A percentile compares a stretch with the other conserved stretches of the same genome.
Evolutionary conservation across 2,113 vertebrate genomes (phyloP).

Genomic region (Hippoglossus stenolepis): DNA sequence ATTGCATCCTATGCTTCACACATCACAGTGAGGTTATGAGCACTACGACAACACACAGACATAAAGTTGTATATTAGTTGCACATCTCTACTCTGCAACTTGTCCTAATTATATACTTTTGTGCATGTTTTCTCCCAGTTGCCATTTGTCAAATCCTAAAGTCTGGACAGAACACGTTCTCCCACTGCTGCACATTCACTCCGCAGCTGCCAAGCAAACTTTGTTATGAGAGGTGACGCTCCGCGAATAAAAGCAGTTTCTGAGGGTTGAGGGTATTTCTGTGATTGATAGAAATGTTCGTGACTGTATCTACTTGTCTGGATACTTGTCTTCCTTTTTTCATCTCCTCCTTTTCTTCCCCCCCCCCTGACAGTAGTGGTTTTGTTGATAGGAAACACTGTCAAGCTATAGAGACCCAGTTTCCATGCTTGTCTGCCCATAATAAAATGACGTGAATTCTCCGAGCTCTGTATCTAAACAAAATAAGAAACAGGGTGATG

Average conservation of each 20-base stretch:
- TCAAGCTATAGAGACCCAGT: slow-evolving; percentile 50
- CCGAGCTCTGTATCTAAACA: slow-evolving; percentile 42
- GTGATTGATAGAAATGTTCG: slow-evolving; percentile 62
- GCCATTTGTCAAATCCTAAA: too few relatives aligned
- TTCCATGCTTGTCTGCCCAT: slow-evolving; percentile 46
- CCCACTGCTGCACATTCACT: slow-evolving; percentile 1
- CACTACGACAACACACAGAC: too few relatives aligned
- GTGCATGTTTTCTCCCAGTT: too few relatives aligned
- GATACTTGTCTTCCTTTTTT: slow-evolving; percentile 59
- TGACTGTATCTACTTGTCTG: slow-evolving; percentile 58
- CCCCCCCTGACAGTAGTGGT: slow-evolving; percentile 55
- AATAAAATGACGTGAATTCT: slow-evolving; percentile 52
- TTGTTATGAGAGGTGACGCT: slow-evolving; percentile 29
- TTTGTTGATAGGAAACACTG: slow-evolving; percentile 59
- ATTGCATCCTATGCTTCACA: too few relatives aligned
- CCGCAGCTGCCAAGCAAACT: slow-evolving; percentile 49
- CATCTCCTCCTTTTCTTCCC: slow-evolving; percentile 38
- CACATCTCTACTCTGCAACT: too few relatives aligned
- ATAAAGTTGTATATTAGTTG: too few relatives aligned
- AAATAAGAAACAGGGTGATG: slow-evolving; percentile 49
- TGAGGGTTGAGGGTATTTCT: not conserved
- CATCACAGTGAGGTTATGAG: too few relatives aligned
- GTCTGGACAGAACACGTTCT: not conserved
- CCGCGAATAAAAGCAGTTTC: slow-evolving; percentile 24
- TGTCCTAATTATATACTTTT: too few relatives aligned